Evolutionary conservation across 2,797 vertebrate species (phyloP).

Genomic region (Rhinatrema bivittatum): DNA sequence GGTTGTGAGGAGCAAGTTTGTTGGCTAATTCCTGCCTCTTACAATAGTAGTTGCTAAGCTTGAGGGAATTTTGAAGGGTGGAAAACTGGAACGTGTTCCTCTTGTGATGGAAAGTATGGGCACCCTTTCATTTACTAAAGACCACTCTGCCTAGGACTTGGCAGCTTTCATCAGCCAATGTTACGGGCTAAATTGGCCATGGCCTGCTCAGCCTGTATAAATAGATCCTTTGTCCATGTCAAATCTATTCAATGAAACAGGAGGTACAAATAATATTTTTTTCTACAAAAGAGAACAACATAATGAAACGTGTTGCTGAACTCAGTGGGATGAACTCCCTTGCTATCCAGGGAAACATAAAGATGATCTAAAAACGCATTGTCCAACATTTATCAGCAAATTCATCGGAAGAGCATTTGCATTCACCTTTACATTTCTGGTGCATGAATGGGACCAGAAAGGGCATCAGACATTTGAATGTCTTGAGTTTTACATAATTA

Average conservation of each 20-base stretch:
- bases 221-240: fast-evolving
- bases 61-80: background rate
- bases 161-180: background rate
- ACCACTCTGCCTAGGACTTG: background rate
- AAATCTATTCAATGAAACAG: background rate
- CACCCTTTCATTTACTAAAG: background rate
- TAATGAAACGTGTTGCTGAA: background rate
- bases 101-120: background rate
- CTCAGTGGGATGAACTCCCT: background rate
- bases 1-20: background rate
- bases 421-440: no score
- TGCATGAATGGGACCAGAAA: no score
- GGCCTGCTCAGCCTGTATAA: background rate
- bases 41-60: background rate
- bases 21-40: fast-evolving
- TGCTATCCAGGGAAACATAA: background rate
- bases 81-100: background rate
- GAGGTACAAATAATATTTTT: background rate
- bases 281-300: background rate
- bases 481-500: no score
- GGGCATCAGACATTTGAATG: no score
- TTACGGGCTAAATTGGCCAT: background rate
- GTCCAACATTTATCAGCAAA: no score
- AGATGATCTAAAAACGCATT: no score
- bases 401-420: no score